These are phyloP conservation scores for Amblyjoppa proteus DNA, from an alignment of 2,888 invertebrate genomes.

Conservation along the genomic window DNA sequence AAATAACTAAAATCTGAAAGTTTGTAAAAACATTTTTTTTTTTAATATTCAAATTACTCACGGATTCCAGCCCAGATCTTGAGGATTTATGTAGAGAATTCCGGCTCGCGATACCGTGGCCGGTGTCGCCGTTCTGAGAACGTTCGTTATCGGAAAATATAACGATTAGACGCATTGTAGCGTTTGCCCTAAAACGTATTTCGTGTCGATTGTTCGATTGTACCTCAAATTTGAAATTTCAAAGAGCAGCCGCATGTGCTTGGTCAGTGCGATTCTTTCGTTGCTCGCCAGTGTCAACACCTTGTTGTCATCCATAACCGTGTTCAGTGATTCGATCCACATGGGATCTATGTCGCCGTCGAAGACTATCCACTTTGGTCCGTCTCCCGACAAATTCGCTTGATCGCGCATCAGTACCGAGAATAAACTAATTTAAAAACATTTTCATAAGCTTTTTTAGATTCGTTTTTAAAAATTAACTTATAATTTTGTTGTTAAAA, in stretches of 20 bases:
- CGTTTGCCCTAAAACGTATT: constrained; percentile 40
- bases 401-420: constrained; percentile 97
- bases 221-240: constrained; percentile 93
- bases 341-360: constrained; percentile 99
- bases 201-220: constrained; percentile 8
- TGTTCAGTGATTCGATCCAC: constrained; percentile 99
- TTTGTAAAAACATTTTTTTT: no score
- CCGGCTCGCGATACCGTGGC: constrained; percentile 98
- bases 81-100: constrained; percentile 96
- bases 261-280: constrained; percentile 96
- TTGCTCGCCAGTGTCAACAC: constrained; percentile 96
- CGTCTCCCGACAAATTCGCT: constrained; percentile 94
- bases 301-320: constrained; percentile 99
- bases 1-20: background rate
- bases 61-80: constrained; percentile 98
- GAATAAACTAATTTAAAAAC: constrained; percentile 89
- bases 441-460: no score
- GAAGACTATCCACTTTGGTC: constrained; percentile 97
- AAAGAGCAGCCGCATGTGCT: constrained; percentile 95
- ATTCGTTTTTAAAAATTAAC: no score
- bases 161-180: constrained; percentile 33
- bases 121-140: constrained; percentile 93
- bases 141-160: constrained; percentile 35
- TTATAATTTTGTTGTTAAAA: background rate
- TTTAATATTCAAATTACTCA: constrained; percentile 85